Conservation (phyloP, 30 jellyfish, hydroid and myxozoan genomes). For the Haliclystus octoradiatus region DNA sequence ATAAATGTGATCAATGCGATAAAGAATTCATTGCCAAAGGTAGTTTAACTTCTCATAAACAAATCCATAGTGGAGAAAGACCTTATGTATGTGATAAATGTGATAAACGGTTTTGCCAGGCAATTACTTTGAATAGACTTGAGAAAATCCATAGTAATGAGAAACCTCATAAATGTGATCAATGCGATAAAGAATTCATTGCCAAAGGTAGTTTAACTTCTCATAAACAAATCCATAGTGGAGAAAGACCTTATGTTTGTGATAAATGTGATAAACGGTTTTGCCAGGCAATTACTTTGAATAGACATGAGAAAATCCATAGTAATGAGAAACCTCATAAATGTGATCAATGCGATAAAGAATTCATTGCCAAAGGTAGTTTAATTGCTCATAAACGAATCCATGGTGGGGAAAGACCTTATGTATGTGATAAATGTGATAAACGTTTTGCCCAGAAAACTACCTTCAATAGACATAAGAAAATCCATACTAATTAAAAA, state of each 20-base stretch:
- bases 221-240: constrained; percentile 1
- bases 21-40: neutral
- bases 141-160: constrained; percentile 1
- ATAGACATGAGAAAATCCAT: constrained; percentile 2
- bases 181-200: neutral
- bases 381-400: neutral
- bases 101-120: constrained; percentile 3
- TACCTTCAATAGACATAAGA: neutral
- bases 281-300: neutral
- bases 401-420: constrained; percentile 6
- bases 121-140: neutral
- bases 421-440: constrained; percentile 4
- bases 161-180: neutral
- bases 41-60: neutral
- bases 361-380: neutral
- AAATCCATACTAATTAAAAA: constrained; percentile 1
- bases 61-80: constrained; percentile 6
- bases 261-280: constrained; percentile 4
- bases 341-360: neutral
- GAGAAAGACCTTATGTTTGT: constrained; percentile 8
- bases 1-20: neutral
- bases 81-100: constrained; percentile 3
- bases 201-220: neutral
- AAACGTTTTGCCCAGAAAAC: neutral
- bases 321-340: neutral